Conservation (phyloP, 1,140 invertebrate genomes). For the Conus betulinus region DNA sequence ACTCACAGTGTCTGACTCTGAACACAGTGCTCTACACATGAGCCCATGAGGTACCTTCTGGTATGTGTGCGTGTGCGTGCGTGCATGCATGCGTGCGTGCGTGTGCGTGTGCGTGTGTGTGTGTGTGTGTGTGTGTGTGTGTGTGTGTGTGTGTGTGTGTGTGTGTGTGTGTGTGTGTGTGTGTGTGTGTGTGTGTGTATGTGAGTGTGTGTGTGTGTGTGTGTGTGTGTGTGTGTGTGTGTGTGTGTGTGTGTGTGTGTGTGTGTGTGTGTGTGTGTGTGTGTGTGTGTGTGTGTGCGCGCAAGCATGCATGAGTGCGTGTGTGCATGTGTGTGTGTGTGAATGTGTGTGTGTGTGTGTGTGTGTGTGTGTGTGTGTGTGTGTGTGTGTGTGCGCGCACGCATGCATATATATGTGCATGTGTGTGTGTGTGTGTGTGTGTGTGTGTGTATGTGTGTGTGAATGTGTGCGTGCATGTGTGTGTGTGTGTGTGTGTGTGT, state of each 20-base stretch:
- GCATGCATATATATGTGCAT: neutral
- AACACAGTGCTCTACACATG: too few relatives aligned
- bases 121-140: neutral
- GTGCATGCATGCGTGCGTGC: too few relatives aligned
- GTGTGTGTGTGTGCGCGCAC: slow-evolving; percentile 1
- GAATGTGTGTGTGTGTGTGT: neutral
- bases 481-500: slow-evolving; percentile 22
- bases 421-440: slow-evolving; percentile 10
- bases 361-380: neutral
- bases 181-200: neutral
- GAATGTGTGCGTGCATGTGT: neutral
- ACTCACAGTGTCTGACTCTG: too few relatives aligned
- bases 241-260: slow-evolving; percentile 13
- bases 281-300: neutral
- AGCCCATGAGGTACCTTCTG: too few relatives aligned
- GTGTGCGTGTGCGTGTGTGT: neutral
- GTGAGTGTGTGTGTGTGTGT: neutral
- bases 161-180: slow-evolving; percentile 1
- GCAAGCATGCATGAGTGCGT: neutral
- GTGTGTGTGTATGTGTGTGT: neutral
- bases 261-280: neutral
- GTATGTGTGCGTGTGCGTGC: too few relatives aligned
- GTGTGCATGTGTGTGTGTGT: neutral
- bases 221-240: neutral
- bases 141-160: neutral